Evolutionary conservation across 2,797 vertebrate species (phyloP).

Genomic region (Echeneis naucrates): DNA sequence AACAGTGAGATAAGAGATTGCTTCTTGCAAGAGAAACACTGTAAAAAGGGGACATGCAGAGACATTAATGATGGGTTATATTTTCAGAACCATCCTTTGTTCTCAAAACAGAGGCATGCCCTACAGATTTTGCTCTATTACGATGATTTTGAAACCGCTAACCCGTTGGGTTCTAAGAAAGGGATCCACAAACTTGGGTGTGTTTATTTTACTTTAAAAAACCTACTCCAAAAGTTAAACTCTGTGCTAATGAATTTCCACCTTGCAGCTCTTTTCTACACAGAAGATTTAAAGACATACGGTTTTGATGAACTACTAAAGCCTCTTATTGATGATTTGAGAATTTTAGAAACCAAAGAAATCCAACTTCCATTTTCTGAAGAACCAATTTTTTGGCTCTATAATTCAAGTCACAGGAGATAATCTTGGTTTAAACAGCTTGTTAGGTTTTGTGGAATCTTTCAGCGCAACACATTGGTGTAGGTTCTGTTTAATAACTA

Average conservation of each 20-base stretch:
- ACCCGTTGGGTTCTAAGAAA: slow-evolving; percentile 8
- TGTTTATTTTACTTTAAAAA: slow-evolving; percentile 26
- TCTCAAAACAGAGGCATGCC: not conserved
- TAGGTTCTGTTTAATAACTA: slow-evolving; percentile 3
- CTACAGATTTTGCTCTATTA: slow-evolving; percentile 9
- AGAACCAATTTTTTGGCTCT: slow-evolving; percentile 1
- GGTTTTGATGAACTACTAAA: slow-evolving; percentile 2
- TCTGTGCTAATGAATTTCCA: slow-evolving; percentile 17
- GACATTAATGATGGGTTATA: no score
- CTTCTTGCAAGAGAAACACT: slow-evolving; percentile 22
- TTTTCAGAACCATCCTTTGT: slow-evolving; percentile 8
- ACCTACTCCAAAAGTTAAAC: not conserved
- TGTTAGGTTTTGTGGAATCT: not conserved
- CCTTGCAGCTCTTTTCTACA: slow-evolving; percentile 11
- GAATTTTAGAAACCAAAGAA: slow-evolving; percentile 9
- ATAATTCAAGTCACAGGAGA: slow-evolving; percentile 10
- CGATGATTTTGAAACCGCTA: no score
- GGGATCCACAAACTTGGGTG: slow-evolving; percentile 12
- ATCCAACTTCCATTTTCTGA: slow-evolving; percentile 6
- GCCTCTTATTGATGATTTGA: slow-evolving; percentile 12
- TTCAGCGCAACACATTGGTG: not conserved
- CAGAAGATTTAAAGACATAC: slow-evolving; percentile 6
- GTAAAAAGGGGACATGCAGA: slow-evolving; percentile 11
- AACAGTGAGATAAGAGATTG: slow-evolving; percentile 9
- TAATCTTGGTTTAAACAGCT: slow-evolving; percentile 2